Evolutionary conservation across 2,113 vertebrate genomes (phyloP).

Genomic region (Pimephales promelas): DNA sequence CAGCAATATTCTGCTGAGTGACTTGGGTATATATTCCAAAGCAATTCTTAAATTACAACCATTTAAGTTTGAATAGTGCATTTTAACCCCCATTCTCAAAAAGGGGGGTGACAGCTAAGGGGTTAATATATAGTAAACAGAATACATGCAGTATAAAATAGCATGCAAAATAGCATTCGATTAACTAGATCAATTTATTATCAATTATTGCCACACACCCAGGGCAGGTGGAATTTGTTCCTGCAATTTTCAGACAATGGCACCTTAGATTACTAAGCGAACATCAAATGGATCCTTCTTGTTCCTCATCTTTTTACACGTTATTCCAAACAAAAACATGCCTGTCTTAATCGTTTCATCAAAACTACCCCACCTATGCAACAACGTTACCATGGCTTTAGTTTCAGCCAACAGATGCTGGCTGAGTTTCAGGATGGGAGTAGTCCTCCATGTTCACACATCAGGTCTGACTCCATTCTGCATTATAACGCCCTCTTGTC

Average conservation of each 20-base stretch:
- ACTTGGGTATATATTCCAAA: too few species aligned
- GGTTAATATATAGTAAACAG: too few species aligned
- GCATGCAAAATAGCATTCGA: background rate
- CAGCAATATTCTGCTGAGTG: too few species aligned
- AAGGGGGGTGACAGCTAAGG: too few species aligned
- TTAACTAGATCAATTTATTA: background rate
- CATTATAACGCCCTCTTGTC: background rate
- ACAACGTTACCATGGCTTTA: background rate
- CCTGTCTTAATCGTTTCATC: constrained; percentile 8
- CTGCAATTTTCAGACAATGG: background rate
- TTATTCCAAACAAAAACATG: background rate
- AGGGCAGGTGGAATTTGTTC: background rate
- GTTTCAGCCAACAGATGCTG: constrained; percentile 2
- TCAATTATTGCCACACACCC: background rate
- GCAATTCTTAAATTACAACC: too few species aligned
- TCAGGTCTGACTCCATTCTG: constrained; percentile 1
- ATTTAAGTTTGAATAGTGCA: too few species aligned
- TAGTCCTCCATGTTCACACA: constrained; percentile 4
- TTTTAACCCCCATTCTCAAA: too few species aligned
- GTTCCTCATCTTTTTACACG: background rate
- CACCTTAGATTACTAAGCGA: background rate
- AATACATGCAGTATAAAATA: background rate
- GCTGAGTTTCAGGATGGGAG: constrained; percentile 21
- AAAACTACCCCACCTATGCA: constrained; percentile 20
- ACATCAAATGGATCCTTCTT: background rate